These are phyloP conservation scores for Poicephalus meyeri DNA, from an alignment of 2,113 vertebrate genomes.

Conservation along the genomic window DNA sequence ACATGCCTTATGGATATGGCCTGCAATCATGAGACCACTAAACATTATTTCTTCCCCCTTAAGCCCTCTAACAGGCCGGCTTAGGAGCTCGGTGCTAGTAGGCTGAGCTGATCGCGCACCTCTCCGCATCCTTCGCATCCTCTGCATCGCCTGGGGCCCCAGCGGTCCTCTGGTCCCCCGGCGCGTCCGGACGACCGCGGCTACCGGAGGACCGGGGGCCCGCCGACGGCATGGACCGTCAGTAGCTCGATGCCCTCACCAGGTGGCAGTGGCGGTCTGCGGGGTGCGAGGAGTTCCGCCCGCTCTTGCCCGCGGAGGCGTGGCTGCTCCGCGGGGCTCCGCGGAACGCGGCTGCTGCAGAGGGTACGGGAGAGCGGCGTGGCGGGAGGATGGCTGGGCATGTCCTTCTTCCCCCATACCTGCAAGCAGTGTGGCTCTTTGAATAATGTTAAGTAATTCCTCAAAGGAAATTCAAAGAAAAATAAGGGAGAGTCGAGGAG, in stretches of 20 bases:
- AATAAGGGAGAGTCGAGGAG: background rate
- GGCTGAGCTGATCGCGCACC: background rate
- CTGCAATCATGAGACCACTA: rapidly evolving
- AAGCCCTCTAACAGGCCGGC: background rate
- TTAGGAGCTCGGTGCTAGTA: background rate
- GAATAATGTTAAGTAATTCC: too few relatives aligned
- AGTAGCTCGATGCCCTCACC: conserved; percentile 60
- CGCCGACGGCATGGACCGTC: background rate
- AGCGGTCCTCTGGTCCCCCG: rapidly evolving
- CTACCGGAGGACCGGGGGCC: background rate
- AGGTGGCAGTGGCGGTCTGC: conserved; percentile 71
- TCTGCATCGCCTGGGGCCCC: background rate
- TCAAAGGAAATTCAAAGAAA: background rate
- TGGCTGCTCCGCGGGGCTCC: background rate
- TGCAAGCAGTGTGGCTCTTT: background rate
- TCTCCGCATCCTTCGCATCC: background rate
- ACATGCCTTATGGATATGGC: background rate
- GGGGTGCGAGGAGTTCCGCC: background rate
- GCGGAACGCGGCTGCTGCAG: background rate
- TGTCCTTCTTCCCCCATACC: background rate
- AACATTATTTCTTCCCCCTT: background rate
- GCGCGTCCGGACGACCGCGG: background rate
- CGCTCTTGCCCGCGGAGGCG: background rate
- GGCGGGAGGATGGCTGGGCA: rapidly evolving
- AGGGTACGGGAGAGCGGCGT: rapidly evolving